Evolutionary conservation across 2,888 invertebrate genomes (phyloP).

Genomic region (Campaea margaritaria): DNA sequence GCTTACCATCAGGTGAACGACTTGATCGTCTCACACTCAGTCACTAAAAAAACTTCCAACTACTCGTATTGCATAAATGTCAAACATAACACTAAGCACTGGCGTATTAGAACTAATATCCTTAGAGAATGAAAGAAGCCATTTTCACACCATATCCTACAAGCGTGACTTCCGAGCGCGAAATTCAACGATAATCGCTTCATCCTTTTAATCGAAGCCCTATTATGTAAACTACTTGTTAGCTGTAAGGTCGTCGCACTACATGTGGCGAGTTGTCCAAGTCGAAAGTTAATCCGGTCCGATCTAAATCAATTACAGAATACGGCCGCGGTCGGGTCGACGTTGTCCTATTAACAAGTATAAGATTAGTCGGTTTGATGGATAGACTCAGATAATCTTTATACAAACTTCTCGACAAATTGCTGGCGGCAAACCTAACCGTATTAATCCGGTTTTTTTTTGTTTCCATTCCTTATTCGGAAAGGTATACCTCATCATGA

Average conservation of each 20-base stretch:
- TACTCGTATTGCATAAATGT: neutral
- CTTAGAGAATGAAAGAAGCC: conserved; percentile 48
- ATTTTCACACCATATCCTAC: conserved; percentile 53
- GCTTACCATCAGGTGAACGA: too few species aligned
- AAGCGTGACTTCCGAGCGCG: conserved; percentile 55
- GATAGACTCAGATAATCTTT: conserved; percentile 62
- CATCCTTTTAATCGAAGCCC: conserved; percentile 80
- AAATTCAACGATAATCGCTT: conserved; percentile 65
- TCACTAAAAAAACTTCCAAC: too few species aligned
- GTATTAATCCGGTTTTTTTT: conserved; percentile 36
- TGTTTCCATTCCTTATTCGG: conserved; percentile 21
- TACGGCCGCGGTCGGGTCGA: conserved; percentile 53
- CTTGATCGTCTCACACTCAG: too few species aligned
- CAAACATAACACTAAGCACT: conserved; percentile 20
- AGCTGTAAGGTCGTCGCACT: conserved; percentile 69
- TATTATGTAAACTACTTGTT: conserved; percentile 64
- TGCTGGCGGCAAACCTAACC: conserved; percentile 46
- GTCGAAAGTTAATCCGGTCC: conserved; percentile 69
- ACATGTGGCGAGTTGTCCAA: conserved; percentile 58
- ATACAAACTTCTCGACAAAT: conserved; percentile 61
- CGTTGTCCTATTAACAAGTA: conserved; percentile 70
- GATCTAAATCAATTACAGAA: conserved; percentile 75
- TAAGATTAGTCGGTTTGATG: conserved; percentile 69
- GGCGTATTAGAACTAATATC: conserved; percentile 19
- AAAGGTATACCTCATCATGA: neutral